phyloP scores from a whole-genome alignment of 2,113 vertebrate genomes.

The Heterotilapia buettikoferi region DNA sequence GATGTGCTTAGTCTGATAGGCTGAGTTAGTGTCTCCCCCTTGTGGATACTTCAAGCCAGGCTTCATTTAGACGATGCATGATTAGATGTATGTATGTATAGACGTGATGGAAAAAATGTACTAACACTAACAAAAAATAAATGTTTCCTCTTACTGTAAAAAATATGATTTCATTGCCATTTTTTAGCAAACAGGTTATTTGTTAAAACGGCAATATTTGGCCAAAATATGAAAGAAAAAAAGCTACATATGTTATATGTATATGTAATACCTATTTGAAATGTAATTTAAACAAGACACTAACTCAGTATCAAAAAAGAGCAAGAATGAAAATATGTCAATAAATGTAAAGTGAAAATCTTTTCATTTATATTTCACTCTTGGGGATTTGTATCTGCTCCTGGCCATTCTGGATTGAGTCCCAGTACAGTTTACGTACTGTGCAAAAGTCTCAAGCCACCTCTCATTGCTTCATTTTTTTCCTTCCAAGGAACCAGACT shows the following conservation, averaged over 20 bases:
- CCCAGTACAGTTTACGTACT: not conserved
- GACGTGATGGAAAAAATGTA: not conserved
- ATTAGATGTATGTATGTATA: not conserved
- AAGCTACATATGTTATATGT: not conserved
- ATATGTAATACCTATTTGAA: not conserved
- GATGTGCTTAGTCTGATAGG: not conserved
- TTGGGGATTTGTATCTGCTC: not conserved
- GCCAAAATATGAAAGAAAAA: not conserved
- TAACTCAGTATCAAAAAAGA: not conserved
- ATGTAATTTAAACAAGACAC: not conserved
- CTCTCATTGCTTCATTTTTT: not conserved
- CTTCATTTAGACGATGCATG: not conserved
- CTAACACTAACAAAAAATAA: not conserved
- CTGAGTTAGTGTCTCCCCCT: conserved; percentile 12
- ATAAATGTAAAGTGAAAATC: not conserved
- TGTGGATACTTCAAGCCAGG: not conserved
- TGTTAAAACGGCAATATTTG: not conserved
- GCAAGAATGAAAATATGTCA: not conserved
- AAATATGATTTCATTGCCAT: not conserved
- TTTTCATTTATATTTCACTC: not conserved
- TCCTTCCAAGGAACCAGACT: not conserved
- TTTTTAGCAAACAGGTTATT: not conserved
- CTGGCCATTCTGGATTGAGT: not conserved
- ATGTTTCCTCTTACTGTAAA: not conserved
- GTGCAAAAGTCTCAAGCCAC: not conserved